A percentile compares a stretch with the other conserved stretches of the same genome.
phyloP scores from a whole-genome alignment of 2,797 vertebrate species.

The Cottoperca gobio region DNA sequence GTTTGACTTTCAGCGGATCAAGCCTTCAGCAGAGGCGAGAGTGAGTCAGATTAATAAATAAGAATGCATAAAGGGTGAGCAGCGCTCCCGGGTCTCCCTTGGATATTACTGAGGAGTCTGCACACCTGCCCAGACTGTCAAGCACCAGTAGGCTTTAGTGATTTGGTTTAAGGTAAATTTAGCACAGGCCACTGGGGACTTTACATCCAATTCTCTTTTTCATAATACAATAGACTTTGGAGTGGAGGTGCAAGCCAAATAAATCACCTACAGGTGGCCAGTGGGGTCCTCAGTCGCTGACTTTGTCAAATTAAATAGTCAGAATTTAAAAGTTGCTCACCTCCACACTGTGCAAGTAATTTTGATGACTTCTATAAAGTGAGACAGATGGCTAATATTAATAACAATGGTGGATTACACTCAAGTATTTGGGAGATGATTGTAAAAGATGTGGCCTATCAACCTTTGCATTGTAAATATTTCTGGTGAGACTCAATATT shows the following conservation, averaged over 20 bases:
- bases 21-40: constrained; percentile 60
- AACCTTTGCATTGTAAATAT: neutral
- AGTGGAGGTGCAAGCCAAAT: constrained; percentile 66
- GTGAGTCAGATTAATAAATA: constrained; percentile 79
- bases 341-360: neutral
- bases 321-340: constrained; percentile 49
- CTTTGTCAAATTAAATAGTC: constrained; percentile 78
- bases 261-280: constrained; percentile 78
- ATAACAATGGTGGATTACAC: neutral
- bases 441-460: neutral
- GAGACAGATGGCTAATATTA: neutral
- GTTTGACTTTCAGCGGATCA: constrained; percentile 69
- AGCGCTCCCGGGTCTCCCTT: constrained; percentile 61
- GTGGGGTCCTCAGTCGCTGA: constrained; percentile 58
- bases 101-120: constrained; percentile 74
- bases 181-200: constrained; percentile 77
- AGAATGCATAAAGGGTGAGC: constrained; percentile 76
- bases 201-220: constrained; percentile 80
- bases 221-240: constrained; percentile 75
- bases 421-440: neutral
- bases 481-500: neutral
- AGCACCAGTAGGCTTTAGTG: constrained; percentile 83
- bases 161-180: constrained; percentile 86
- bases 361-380: constrained; percentile 9
- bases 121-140: constrained; percentile 81